Evolutionary conservation across 2,797 vertebrate genomes (phyloP).

Genomic region (Moxostoma hubbsi): DNA sequence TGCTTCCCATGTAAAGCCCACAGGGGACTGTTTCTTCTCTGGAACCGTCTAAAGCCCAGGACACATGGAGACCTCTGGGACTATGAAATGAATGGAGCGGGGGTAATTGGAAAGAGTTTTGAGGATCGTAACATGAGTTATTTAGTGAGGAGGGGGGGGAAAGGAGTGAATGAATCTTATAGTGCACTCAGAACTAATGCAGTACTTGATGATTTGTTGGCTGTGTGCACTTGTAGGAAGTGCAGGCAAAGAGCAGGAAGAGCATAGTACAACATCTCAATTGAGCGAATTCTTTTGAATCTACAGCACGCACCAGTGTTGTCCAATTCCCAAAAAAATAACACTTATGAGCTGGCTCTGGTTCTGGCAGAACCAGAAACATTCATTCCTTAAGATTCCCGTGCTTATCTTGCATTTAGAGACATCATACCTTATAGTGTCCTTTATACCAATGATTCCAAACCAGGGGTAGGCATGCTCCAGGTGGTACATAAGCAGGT

Average conservation of each 20-base stretch:
- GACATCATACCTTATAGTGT: no score
- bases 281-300: no score
- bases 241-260: constrained; percentile 59
- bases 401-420: no score
- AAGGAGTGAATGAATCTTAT: constrained; percentile 33
- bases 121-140: constrained; percentile 80
- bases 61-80: constrained; percentile 9
- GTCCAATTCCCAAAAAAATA: no score
- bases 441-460: no score
- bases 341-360: no score
- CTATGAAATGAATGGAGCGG: constrained; percentile 35
- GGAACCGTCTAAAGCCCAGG: constrained; percentile 32
- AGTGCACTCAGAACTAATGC: constrained; percentile 78
- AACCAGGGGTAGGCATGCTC: no score
- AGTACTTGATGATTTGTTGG: constrained; percentile 77
- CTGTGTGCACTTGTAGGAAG: constrained; percentile 74
- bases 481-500: no score
- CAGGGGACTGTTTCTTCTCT: constrained; percentile 57
- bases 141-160: constrained; percentile 63
- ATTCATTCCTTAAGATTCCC: no score
- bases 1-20: constrained; percentile 71
- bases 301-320: no score
- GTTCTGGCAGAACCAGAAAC: no score
- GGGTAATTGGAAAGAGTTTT: constrained; percentile 78
- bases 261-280: constrained; percentile 73